A percentile compares a stretch with the other conserved stretches of the same genome.
Conservation (phyloP, 2,113 vertebrate genomes). For the Romanogobio albipinnatus region DNA sequence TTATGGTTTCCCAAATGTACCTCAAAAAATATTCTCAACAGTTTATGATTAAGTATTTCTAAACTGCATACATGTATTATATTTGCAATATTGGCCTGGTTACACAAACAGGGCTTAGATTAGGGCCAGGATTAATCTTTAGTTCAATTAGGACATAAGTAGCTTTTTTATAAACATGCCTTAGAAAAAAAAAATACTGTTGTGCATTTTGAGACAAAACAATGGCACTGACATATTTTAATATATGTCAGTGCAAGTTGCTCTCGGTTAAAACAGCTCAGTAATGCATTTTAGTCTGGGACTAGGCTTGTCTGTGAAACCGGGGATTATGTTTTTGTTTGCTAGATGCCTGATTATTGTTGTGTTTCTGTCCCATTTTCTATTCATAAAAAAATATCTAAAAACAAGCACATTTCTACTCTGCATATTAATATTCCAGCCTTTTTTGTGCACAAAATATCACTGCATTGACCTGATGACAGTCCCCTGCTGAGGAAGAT, state of each 20-base stretch:
- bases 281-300: too few species aligned
- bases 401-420: neutral
- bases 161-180: too few species aligned
- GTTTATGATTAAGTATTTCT: neutral
- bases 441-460: neutral
- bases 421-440: neutral
- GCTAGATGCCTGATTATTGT: neutral
- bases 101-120: too few species aligned
- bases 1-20: neutral
- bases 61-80: neutral
- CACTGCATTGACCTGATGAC: neutral
- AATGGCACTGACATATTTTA: too few species aligned
- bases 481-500: neutral
- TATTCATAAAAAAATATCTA: neutral
- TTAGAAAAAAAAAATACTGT: too few species aligned
- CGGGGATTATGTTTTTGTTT: neutral
- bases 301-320: too few species aligned
- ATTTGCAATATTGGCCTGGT: neutral
- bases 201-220: too few species aligned
- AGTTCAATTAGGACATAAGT: too few species aligned
- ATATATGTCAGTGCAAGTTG: too few species aligned
- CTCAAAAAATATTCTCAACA: neutral
- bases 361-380: neutral
- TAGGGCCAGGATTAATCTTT: too few species aligned
- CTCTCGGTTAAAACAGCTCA: too few species aligned